Percentiles rank a stretch among this genome's conserved stretches.
These are phyloP conservation scores for Balaeniceps rex DNA, from an alignment of 2,113 vertebrate genomes.

Conservation along the genomic window DNA sequence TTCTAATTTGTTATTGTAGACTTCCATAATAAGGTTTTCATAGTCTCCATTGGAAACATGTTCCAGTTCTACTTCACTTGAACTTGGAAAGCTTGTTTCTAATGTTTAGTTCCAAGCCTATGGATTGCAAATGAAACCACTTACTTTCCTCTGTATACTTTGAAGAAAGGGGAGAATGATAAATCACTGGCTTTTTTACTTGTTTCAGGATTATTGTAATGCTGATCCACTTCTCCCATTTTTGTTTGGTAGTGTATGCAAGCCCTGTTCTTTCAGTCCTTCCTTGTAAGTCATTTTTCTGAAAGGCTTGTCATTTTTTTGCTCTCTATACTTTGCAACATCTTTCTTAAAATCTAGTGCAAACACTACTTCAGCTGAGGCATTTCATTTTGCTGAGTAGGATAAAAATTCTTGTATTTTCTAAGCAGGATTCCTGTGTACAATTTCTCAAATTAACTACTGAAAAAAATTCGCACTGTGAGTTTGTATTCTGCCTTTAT, in stretches of 20 bases:
- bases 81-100: not conserved
- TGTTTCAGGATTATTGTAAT: conserved; percentile 2
- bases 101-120: not conserved
- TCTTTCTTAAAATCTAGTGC: not conserved
- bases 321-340: not conserved
- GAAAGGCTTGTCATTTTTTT: not conserved
- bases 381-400: not conserved
- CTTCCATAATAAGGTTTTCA: not conserved
- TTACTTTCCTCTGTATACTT: not conserved
- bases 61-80: not conserved
- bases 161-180: not conserved
- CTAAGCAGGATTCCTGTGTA: not conserved
- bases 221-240: not conserved
- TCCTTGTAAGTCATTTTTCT: not conserved
- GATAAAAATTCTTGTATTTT: not conserved
- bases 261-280: not conserved
- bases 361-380: not conserved
- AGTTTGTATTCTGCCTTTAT: not conserved
- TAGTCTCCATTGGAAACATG: not conserved
- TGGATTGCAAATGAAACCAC: not conserved
- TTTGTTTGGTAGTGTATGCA: not conserved
- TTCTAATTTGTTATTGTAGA: not conserved
- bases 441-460: not conserved
- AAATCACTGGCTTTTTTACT: not conserved
- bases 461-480: not conserved